Evolutionary conservation across 2,888 invertebrate genomes (phyloP), one percentile per base, ranked within the genome.

Genomic region (Drosophila macrothrix): DNA sequence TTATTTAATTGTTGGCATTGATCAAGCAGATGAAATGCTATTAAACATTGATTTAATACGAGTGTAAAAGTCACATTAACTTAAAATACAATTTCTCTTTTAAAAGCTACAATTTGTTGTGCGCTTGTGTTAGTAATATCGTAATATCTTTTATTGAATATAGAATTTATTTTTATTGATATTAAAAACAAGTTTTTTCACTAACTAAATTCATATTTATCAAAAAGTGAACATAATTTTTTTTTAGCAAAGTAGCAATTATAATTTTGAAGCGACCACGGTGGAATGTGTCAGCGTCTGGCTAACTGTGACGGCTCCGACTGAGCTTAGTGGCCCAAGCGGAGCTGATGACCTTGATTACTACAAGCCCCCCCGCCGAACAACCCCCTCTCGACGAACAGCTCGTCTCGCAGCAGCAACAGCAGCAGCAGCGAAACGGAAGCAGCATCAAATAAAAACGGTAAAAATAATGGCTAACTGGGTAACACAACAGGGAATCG

Each of bases 261-360:
- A 6, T 16, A 43, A 31, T 58, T 41, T 25, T 16, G 4, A 7
- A 12, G 31, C 22, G 37, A 66, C 75, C 67, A 74, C 58, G 80
- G 78, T 84, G 73, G 82, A 79, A 86, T 31, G 79, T 88, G 87
- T 79, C 83, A 76, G 83, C 84, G 84, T 88, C 86, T 86, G 88
- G 76, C 87, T 79, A 86, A 86, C 87, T 83, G 87, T 69, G 87
- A 76, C 67, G 75, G 75, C 84, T 79, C 61, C 76, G 83, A 74
- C 71, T 82, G 73, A 86, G 67, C 73, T 63, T 62, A 54, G 80
- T 73, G 79, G 67, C 73, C 70, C 76, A 76, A 82, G 73, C 80
- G 80, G 56, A 73, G 83, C 86, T 86, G 87, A 85, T 87, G 87
- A 87, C 87, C 87, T 87, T 87, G 87, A 87, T 87, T 87, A 89